phyloP scores from a whole-genome alignment of 2,888 invertebrate species.

The Andrena dorsata region DNA sequence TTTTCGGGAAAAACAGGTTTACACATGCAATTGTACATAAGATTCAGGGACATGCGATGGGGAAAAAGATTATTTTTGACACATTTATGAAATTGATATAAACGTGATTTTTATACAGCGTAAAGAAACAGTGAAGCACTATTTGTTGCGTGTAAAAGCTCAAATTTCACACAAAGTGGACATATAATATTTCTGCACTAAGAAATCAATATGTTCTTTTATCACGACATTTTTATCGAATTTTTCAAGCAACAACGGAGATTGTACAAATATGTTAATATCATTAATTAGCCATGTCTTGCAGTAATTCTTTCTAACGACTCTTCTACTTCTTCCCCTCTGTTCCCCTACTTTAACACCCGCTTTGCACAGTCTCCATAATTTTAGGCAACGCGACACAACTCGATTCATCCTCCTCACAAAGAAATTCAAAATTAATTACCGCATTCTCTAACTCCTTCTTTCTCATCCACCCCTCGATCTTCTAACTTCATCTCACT shows the following conservation, averaged over 20 bases:
- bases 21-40: no score
- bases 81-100: no score
- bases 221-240: background rate
- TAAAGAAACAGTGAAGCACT: no score
- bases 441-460: background rate
- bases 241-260: background rate
- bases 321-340: constrained; percentile 8
- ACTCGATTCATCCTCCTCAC: no score
- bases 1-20: no score
- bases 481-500: background rate
- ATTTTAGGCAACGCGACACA: background rate
- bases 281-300: background rate
- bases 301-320: constrained; percentile 3
- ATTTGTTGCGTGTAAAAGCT: no score
- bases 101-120: no score
- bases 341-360: constrained; percentile 24
- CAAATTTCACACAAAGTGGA: no score
- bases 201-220: background rate
- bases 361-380: background rate
- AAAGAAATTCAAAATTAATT: background rate
- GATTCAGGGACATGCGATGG: no score
- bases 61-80: no score
- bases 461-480: background rate
- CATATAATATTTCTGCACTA: no score
- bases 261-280: constrained; percentile 29